These are phyloP conservation scores for Ecliptopera silaceata DNA, from an alignment of 2,888 invertebrate genomes.

Conservation along the genomic window DNA sequence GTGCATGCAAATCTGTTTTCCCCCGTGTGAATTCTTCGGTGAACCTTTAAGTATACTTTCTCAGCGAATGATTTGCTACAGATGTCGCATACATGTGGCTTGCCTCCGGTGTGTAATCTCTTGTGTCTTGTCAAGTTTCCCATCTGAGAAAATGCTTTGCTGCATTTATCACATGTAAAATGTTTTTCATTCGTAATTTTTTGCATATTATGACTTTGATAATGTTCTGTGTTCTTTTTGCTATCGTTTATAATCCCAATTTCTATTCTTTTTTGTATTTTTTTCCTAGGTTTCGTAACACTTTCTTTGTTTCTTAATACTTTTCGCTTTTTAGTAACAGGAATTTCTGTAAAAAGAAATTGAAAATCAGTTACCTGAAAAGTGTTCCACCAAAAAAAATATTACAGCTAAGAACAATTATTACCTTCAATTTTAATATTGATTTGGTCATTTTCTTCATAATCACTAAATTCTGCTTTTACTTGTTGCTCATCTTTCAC, in stretches of 20 bases:
- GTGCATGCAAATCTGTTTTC: conserved; percentile 23
- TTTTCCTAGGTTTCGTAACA: conserved; percentile 10
- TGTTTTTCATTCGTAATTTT: conserved; percentile 3
- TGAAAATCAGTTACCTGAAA: background rate
- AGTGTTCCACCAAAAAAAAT: background rate
- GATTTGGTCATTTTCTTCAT: conserved; percentile 11
- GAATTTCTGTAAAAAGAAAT: conserved; percentile 7
- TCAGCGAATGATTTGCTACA: conserved; percentile 25
- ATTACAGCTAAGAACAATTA: background rate
- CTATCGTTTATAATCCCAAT: background rate
- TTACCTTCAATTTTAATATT: conserved; percentile 19
- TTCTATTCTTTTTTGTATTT: conserved; percentile 1
- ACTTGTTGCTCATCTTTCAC: conserved; percentile 23
- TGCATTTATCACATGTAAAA: conserved; percentile 17
- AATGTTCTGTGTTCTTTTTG: background rate
- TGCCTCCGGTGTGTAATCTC: conserved; percentile 23
- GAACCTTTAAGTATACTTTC: conserved; percentile 21
- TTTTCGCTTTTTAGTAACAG: conserved; percentile 1
- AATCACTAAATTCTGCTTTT: conserved; percentile 17
- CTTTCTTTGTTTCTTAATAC: conserved; percentile 4
- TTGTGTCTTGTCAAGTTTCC: conserved; percentile 25
- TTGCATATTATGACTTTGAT: background rate
- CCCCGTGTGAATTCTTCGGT: conserved; percentile 18
- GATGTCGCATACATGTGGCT: conserved; percentile 20
- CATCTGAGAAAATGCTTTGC: conserved; percentile 22